Evolutionary conservation across 2,888 invertebrate genomes (phyloP), one percentile per base, ranked within the genome.

Genomic region (Drosophila meridiana): DNA sequence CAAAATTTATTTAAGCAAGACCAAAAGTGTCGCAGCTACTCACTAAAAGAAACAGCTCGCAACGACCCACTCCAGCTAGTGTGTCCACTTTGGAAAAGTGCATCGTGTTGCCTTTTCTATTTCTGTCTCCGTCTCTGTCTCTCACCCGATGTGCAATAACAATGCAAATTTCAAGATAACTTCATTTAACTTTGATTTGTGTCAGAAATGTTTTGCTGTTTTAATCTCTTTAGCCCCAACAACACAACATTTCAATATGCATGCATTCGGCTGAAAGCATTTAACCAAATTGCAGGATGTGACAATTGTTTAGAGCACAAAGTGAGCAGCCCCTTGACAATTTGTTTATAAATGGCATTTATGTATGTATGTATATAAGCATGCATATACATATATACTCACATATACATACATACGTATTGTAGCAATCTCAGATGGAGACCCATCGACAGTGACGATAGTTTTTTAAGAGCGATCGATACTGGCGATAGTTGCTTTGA

Each of bases 1-100:
- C 64, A 42, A 69, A 83, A 86, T 79, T 77, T 77, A 81, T 84
- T 86, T 79, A 77, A 81, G 72, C 76, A 14, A 53, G 53, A 36
- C 61, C 53, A 36, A 55, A 43, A 61, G 40, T 36, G 55, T 30
- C 50, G 30, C 55, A 26, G 48, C 36, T 8, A 55, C 40, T 47
- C 26, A 20, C 57, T 32, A 26, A 40, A 20, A 48, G 34, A 13
- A 43, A 66, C 40, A 52, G 2, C 50, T 45, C 11, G 0, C 45
- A 34, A 34, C 9, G 34, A 34, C 1, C 14, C 14, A 7, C 14
- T 2, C 0, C 8, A 2, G n/a, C 14, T 26, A 11, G 13, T 28
- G 34, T 13, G 13, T 43, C 43, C 43, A 20, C 20, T 20, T 43
- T 20, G 42, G 20, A 3, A 3, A 6, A 20, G 20, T 45, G 45